phyloP scores from a whole-genome alignment of 2,797 vertebrate species.

The Okamejei kenojei region DNA sequence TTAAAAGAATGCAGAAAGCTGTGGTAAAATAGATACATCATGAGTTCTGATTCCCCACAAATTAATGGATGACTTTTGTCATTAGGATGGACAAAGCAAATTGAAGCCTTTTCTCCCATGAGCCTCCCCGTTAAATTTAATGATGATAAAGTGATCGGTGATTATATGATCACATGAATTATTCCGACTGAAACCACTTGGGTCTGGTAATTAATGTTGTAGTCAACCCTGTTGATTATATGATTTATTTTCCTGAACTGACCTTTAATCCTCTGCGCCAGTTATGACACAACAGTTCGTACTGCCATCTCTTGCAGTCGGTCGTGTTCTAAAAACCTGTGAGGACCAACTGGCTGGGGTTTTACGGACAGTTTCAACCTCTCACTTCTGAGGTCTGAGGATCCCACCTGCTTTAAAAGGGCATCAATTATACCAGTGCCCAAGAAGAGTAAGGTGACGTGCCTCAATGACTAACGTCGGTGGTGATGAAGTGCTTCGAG shows the following conservation, averaged over 20 bases:
- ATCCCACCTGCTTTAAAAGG: too few relatives aligned
- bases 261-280: neutral
- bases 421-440: too few relatives aligned
- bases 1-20: neutral
- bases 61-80: neutral
- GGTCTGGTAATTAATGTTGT: neutral
- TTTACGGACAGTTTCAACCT: too few relatives aligned
- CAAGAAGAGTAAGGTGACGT: too few relatives aligned
- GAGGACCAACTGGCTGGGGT: too few relatives aligned
- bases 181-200: neutral
- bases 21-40: neutral
- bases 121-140: neutral
- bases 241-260: neutral
- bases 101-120: neutral
- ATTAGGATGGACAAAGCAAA: neutral
- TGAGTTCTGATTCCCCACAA: neutral
- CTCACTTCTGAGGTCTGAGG: too few relatives aligned
- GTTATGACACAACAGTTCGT: too few relatives aligned
- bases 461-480: too few relatives aligned
- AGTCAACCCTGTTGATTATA: neutral
- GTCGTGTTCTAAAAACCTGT: too few relatives aligned
- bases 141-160: neutral
- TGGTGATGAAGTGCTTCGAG: too few relatives aligned
- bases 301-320: too few relatives aligned
- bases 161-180: neutral